These are phyloP conservation scores for Alces alces DNA, from an alignment of 2,113 vertebrate genomes.

Conservation along the genomic window DNA sequence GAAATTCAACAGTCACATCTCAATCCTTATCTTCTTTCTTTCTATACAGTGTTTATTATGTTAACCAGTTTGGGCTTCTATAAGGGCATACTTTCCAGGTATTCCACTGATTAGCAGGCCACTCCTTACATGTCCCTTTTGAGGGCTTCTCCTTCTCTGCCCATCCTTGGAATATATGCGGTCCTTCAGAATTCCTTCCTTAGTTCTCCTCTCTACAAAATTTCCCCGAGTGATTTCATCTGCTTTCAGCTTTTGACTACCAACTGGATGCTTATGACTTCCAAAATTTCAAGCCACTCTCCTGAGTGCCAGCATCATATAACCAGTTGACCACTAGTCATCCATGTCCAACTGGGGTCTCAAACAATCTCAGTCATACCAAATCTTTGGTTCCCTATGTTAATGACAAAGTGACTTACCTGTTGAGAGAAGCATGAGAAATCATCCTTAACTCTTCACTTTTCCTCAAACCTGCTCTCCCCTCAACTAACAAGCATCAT, in stretches of 20 bases:
- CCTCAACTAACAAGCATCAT: not conserved
- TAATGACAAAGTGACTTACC: not conserved
- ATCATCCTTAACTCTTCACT: not conserved
- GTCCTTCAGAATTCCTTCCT: not conserved
- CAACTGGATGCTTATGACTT: not conserved
- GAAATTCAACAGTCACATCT: not conserved
- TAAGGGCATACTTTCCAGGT: not conserved
- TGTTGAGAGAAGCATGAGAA: not conserved
- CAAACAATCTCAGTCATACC: not conserved
- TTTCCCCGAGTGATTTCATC: not conserved
- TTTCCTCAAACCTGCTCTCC: not conserved
- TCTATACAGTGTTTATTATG: not conserved
- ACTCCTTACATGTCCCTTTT: not conserved
- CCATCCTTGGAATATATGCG: not conserved
- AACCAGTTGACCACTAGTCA: not conserved
- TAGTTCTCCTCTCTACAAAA: not conserved
- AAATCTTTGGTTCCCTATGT: not conserved
- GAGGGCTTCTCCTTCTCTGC: not conserved
- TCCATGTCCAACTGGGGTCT: not conserved
- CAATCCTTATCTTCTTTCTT: not conserved
- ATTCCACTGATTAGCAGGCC: not conserved
- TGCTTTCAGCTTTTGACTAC: not conserved
- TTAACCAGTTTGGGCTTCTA: not conserved
- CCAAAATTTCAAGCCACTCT: not conserved
- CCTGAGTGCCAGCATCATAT: not conserved